Base-by-base conservation (phyloP, 2,113 vertebrate genomes). In the Muscicapa adusta region DNA sequence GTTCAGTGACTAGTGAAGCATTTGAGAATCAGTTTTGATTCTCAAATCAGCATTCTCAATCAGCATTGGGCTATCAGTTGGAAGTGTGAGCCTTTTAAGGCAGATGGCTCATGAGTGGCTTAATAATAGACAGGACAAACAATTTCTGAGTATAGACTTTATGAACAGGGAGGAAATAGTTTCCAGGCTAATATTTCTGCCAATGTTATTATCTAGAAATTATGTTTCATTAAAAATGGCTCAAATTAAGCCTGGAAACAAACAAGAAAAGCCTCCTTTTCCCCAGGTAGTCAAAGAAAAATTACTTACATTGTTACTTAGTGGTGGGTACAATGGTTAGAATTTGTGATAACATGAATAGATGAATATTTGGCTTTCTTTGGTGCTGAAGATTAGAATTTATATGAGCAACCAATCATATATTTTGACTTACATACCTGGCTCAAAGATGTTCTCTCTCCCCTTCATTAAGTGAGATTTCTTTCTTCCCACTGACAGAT, bases 191-290 rank as follows among this genome's bases (percentile, higher is more conserved):
- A 22, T 66, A 65, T 45, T 60, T 82, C 33, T 80, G 48, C 10
- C 14, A 78, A 6, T 67, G 5, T 8, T 67, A 24, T 71, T 66
- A 50, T 57, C 43, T 63, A 25, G 14, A 7, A 67, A 54, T 33
- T 77, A 40, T 5, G 5, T 11, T 14, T 61, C 12, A 33, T 54
- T 54, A 80, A 76, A 87, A 77, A 36, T 56, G 48, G 1, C 28
- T 87, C 28, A 70, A 57, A 48, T 47, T 51, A 53, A 67, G 42
- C 7, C 26, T 36, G 14, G 18, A 85, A 86, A 56, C 4, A 84
- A 72, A 26, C 3, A 82, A 56, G 7, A 9, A 34, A 73, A 75
- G 0, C 4, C 3, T 6, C 3, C 8, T 14, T 53, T 51, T 2
- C 9, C 11, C 12, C 5, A 48, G n/a, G 14, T 7, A 31, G 8